Base-by-base conservation (phyloP, 2,797 vertebrate genomes). In the Rousettus madagascariensis region DNA sequence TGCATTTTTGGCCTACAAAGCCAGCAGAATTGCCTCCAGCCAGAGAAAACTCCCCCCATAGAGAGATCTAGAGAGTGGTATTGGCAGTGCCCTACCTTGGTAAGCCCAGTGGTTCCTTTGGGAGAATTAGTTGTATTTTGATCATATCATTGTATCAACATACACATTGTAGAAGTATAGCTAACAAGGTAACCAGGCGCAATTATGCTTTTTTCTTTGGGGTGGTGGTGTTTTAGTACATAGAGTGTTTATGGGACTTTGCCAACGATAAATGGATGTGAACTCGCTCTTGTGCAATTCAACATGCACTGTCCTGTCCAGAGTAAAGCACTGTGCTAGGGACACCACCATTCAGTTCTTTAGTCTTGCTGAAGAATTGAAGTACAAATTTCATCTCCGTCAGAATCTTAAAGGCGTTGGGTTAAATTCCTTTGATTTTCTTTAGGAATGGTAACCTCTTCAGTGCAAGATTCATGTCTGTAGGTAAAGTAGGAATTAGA, bases 381-480 rank as follows among this genome's bases (percentile, higher is more conserved):
- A 49, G 49, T 3, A 33, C 53, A n/a, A 17, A 51, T 74, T 91
- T 61, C 30, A 15, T 65, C 20, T 78, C 65, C 20, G 17, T 89
- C 74, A 51, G 69, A 86, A 72, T 55, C 84, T 49, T 72, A 79
- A 51, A 69, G 43, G 79, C 66, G 24, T 19, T 49, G 55, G 77
- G 36, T 53, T 72, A 80, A 90, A 77, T 43, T 61, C 33, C 61
- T 90, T 90, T 61, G 61, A 75, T 88, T 92, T 82, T 68, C 66
- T 38, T 61, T 24, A 43, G 68, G 63, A 85, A 33, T 24, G 26
- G 33, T 33, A 74, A 43, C 16, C 15, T 61, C 86, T 26, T 51
- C 72, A 68, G 61, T 30, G 26, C 43, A 86, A 68, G 38, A 41
- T 46, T 43, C 74, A 17, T 15, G 28, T 75, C 66, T 92, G 20